Percentiles rank a stretch among this genome's conserved stretches.
Evolutionary conservation across 2,797 vertebrate genomes (phyloP).

Genomic region (Sphaeramia orbicularis): DNA sequence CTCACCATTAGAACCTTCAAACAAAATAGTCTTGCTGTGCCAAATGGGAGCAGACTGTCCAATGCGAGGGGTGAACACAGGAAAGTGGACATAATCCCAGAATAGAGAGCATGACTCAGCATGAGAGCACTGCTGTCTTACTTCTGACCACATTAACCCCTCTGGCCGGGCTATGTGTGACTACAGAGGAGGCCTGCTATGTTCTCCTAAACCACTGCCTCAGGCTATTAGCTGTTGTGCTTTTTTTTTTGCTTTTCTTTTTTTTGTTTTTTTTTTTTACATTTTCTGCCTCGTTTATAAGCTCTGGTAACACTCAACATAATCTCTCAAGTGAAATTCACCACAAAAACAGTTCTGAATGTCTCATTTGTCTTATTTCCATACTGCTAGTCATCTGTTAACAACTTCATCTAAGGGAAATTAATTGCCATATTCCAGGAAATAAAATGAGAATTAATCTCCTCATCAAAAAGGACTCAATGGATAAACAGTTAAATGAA

Average conservation of each 20-base stretch:
- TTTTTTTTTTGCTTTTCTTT: conserved; percentile 8
- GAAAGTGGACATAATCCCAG: conserved; percentile 49
- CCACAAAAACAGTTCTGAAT: too few relatives aligned
- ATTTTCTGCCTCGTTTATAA: background rate
- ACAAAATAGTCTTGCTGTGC: conserved; percentile 8
- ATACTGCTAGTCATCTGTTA: too few relatives aligned
- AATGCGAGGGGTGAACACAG: conserved; percentile 19
- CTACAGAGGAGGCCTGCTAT: conserved; percentile 19
- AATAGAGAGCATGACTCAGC: conserved; percentile 74
- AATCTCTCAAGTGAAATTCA: too few relatives aligned
- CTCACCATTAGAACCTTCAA: conserved; percentile 7
- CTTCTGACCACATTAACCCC: conserved; percentile 50
- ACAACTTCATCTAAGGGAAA: too few relatives aligned
- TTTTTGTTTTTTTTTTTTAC: conserved; percentile 8
- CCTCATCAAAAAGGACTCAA: too few relatives aligned
- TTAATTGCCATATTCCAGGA: too few relatives aligned
- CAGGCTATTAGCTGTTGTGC: background rate
- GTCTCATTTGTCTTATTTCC: too few relatives aligned
- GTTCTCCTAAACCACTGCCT: conserved; percentile 28
- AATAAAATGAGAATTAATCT: too few relatives aligned
- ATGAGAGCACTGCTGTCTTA: conserved; percentile 39
- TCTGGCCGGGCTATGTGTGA: conserved; percentile 16
- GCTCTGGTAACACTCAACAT: background rate
- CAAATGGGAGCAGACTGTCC: conserved; percentile 12
- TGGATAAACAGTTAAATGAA: background rate